These are phyloP conservation scores for Amphimedon queenslandica DNA, from an alignment of 37 sponge, comb jelly and placozoan genomes.

Conservation along the genomic window DNA sequence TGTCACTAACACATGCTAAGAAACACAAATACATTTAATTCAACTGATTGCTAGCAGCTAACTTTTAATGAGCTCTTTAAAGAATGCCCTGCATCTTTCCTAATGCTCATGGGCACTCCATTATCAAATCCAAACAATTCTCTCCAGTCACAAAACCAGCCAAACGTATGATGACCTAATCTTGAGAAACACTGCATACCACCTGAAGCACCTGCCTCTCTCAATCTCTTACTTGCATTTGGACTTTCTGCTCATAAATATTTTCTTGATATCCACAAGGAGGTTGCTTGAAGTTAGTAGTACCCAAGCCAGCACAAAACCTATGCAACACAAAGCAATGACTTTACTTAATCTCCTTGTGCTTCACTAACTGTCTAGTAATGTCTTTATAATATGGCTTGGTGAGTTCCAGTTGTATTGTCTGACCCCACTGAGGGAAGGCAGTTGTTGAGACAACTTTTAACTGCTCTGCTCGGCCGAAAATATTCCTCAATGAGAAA, in stretches of 20 bases:
- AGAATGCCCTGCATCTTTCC: constrained; percentile 75
- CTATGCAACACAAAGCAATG: not conserved
- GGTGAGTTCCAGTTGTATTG: constrained; percentile 45
- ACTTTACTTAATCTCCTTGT: not conserved
- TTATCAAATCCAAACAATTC: constrained; percentile 39
- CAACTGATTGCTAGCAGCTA: too few species aligned
- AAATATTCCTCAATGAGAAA: constrained; percentile 38
- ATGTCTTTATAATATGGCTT: constrained; percentile 61
- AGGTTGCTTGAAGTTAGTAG: constrained; percentile 42
- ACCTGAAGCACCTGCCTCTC: not conserved
- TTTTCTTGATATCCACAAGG: constrained; percentile 63
- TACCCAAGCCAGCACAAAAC: constrained; percentile 14
- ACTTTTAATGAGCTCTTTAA: constrained; percentile 77
- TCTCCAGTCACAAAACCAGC: constrained; percentile 63
- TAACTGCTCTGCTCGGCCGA: constrained; percentile 73
- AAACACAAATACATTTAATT: constrained; percentile 4
- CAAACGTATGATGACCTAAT: constrained; percentile 54
- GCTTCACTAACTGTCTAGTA: constrained; percentile 25
- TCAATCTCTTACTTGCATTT: constrained; percentile 1
- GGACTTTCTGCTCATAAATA: constrained; percentile 15
- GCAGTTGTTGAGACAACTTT: constrained; percentile 38
- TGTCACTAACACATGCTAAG: constrained; percentile 37
- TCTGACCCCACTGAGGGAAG: constrained; percentile 74
- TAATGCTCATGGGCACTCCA: constrained; percentile 39
- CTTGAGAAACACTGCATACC: constrained; percentile 21